phyloP scores from a whole-genome alignment of 2,888 invertebrate species.

The Dusona sp. region DNA sequence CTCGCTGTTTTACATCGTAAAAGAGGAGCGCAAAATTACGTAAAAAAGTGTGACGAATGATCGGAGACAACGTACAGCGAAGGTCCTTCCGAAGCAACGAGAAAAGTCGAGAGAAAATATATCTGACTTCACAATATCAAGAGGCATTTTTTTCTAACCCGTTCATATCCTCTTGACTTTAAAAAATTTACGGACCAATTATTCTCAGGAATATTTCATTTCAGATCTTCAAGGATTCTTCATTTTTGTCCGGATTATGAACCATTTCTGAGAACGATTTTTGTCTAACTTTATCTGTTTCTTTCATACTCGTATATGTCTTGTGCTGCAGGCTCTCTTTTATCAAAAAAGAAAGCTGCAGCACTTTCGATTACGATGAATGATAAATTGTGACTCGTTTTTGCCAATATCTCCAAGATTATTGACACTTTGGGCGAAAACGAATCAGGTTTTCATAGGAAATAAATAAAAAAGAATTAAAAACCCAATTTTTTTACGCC shows the following conservation, averaged over 20 bases:
- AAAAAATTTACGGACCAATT: neutral
- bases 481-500: neutral
- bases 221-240: neutral
- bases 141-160: neutral
- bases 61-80: conserved; percentile 15
- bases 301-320: neutral
- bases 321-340: neutral
- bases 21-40: conserved; percentile 17
- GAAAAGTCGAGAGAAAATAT: conserved; percentile 28
- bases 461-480: neutral
- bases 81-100: conserved; percentile 38
- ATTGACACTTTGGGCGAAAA: neutral
- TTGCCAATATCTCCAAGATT: neutral
- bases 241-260: neutral
- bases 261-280: neutral
- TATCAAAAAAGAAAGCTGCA: neutral
- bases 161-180: neutral
- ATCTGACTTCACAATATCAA: too few relatives aligned
- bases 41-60: conserved; percentile 36
- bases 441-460: neutral
- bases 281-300: neutral
- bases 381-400: neutral
- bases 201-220: neutral
- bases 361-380: neutral
- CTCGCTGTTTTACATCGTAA: conserved; percentile 1